Base-by-base conservation (phyloP, 2,888 invertebrate species). In the Andrena camellia region DNA sequence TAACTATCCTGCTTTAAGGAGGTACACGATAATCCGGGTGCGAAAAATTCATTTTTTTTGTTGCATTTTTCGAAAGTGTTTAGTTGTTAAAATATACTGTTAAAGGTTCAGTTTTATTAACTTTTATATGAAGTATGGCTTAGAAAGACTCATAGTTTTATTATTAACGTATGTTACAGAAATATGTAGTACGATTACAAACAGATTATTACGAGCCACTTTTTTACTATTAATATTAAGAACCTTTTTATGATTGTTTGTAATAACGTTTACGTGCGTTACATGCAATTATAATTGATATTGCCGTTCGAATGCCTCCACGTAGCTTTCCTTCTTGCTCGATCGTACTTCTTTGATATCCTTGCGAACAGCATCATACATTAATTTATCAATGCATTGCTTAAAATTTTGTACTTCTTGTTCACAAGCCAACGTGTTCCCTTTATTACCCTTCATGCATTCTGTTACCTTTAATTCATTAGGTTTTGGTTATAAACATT, bases 371-470 rank as follows among this genome's bases (percentile, higher is more conserved):
- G 29, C 17, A 20, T 63, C 63, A 35, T 63, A 63, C 63, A 63
- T 20, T 63, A 42, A 63, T 42, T 63, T 63, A 63, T 63, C 63
- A 23, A 63, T 35, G 1, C 63, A 63, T 63, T 63, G 2, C 5
- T 26, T 63, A 20, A 63, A 63, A 20, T 5, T 20, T 1, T 63
- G 20, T 35, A 63, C 63, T 35, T 63, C 63, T 10, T 17, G 7
- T 35, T 13, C 63, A 20, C 63, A 63, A 20, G 35, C 20, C 33
- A 63, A 35, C 10, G 63, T 63, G 35, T 63, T 35, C 35, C 35
- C 63, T 63, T 63, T 63, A 20, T 26, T 57, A 26, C 10, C 57
- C 3, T 57, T 57, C 23, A 26, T 23, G 23, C 57, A 57, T 20
- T 57, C 23, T 0, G 57, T 23, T 4, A 26, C 57, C 57, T 57